Evolutionary conservation across 2,797 vertebrate species (phyloP).

Genomic region (Danio albolineatus): DNA sequence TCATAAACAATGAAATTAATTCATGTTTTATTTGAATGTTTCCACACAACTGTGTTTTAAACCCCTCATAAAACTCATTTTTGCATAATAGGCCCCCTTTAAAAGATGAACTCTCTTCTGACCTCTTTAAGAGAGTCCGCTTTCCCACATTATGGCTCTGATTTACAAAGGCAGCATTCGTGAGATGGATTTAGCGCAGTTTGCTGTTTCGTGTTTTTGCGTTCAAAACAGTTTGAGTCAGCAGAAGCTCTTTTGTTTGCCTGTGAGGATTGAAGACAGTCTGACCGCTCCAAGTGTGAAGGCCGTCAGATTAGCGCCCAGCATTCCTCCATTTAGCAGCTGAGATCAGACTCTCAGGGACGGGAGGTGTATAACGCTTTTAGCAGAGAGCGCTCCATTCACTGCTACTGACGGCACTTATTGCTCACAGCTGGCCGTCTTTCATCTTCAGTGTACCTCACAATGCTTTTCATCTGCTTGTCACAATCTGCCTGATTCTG

Average conservation of each 20-base stretch:
- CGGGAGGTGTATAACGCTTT: slow-evolving; percentile 67
- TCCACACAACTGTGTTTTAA: too few species aligned
- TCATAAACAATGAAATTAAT: too few species aligned
- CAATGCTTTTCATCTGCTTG: not conserved
- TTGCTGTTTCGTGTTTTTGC: not conserved
- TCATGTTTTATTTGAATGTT: too few species aligned
- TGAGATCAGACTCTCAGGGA: too few species aligned
- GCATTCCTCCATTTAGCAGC: slow-evolving; percentile 18
- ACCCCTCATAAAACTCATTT: too few species aligned
- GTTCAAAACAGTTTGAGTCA: not conserved
- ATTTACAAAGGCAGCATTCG: not conserved
- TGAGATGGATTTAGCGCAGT: not conserved
- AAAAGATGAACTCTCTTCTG: not conserved
- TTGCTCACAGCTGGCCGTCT: slow-evolving; percentile 54
- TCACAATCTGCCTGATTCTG: slow-evolving; percentile 17
- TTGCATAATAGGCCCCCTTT: not conserved
- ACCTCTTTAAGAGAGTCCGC: not conserved
- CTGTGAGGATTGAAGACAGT: not conserved
- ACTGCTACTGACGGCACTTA: slow-evolving; percentile 14
- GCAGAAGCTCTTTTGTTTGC: slow-evolving; percentile 17
- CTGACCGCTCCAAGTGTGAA: not conserved
- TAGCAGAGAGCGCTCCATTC: slow-evolving; percentile 63
- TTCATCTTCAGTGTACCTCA: slow-evolving; percentile 34
- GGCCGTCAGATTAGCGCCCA: slow-evolving; percentile 1
- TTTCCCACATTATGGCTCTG: not conserved